Base-by-base conservation (phyloP, 2,888 invertebrate species). In the Prionchulus punctatus region DNA sequence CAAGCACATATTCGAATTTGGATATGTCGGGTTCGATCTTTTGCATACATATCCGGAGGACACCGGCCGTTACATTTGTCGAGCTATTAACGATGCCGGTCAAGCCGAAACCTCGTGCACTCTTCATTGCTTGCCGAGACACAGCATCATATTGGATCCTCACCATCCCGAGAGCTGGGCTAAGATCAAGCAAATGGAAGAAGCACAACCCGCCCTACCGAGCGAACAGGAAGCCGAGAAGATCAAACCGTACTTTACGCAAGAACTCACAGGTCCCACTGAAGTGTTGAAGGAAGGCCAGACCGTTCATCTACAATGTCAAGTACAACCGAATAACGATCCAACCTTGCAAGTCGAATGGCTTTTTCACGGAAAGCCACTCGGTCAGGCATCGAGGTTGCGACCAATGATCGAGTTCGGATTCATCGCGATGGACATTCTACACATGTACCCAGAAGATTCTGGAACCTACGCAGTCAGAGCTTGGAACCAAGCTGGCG, bases 351-450 rank as follows among this genome's bases (percentile, higher is more conserved):
- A 83, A 28, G 86, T 91, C 55, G 90, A 91, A 76, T 92, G 89
- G 89, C 89, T 88, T 79, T 90, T 86, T 71, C 90, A 98, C 72
- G 89, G 86, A 30, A 84, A 89, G 71, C 77, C 84, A 1, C 69
- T 77, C 43, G 53, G 30, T n/a, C 55, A 55, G 4, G 55, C 25
- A 25, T 31, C 28, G 45, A 82, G 96, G 62, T 96, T 92, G 75
- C 89, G 89, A 73, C 88, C 91, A 2, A 87, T 86, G 1, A 87
- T 91, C 69, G 96, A 98, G 72, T 94, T 98, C 73, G 96, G 96
- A 61, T 94, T 86, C 71, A 92, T 94, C 28, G 89, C 92, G 31
- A 77, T 98, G 64, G 96, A 98, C 71, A 88, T 98, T 64, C 78
- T 92, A 55, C 91, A 92, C 83, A 85, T 92, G 80, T 85, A 91